Evolutionary conservation across 1,140 invertebrate genomes (phyloP).

Genomic region (Venturia canescens): DNA sequence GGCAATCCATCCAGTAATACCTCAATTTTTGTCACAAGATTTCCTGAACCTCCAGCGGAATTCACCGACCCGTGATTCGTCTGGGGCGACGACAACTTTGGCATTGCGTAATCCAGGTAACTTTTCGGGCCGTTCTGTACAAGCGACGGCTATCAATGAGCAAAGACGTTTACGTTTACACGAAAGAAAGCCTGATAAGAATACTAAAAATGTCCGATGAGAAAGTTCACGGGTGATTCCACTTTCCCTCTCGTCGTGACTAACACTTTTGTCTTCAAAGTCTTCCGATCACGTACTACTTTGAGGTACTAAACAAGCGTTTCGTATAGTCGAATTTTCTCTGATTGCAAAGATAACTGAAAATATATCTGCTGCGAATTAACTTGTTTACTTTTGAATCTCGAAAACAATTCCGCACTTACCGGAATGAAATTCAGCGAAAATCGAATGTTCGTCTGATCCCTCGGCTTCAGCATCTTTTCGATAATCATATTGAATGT

Average conservation of each 20-base stretch:
- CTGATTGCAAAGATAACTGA: no score
- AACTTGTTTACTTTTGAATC: neutral
- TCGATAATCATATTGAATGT: conserved; percentile 39
- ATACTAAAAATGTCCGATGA: conserved; percentile 56
- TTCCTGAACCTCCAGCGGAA: neutral
- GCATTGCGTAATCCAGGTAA: neutral
- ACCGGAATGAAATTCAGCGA: neutral
- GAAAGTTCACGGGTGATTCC: conserved; percentile 62
- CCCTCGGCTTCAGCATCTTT: no score
- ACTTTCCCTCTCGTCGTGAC: conserved; percentile 64
- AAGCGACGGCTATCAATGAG: conserved; percentile 14
- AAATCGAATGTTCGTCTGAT: neutral
- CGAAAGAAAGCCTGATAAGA: conserved; percentile 55
- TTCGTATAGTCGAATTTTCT: no score
- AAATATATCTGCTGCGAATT: no score
- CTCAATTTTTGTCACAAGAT: neutral
- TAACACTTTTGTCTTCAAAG: conserved; percentile 4
- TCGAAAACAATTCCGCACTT: no score
- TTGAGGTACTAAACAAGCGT: neutral
- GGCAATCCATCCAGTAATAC: no score
- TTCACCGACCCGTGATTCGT: neutral
- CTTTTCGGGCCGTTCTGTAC: neutral
- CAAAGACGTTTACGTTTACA: conserved; percentile 44
- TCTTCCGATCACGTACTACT: conserved; percentile 13
- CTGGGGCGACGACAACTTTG: conserved; percentile 1